These are phyloP conservation scores for Urocitellus parryii DNA, from an alignment of 2,113 vertebrate species.

Conservation along the genomic window DNA sequence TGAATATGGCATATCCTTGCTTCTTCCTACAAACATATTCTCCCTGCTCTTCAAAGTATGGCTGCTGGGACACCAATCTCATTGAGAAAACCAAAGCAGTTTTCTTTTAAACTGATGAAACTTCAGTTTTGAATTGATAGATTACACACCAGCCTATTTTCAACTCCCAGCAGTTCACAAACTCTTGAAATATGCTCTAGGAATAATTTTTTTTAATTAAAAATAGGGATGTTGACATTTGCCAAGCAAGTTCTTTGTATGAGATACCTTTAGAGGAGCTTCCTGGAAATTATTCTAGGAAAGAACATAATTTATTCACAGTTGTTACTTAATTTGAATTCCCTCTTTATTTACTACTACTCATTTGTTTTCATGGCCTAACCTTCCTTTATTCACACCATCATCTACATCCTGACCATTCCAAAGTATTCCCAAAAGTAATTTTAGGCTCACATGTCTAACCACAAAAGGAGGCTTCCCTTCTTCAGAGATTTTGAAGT, in stretches of 20 bases:
- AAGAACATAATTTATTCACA: background rate
- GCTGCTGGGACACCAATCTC: background rate
- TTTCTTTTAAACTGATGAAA: constrained; percentile 25
- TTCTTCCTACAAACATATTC: background rate
- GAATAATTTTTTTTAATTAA: constrained; percentile 52
- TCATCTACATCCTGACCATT: background rate
- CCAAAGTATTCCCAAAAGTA: constrained; percentile 42
- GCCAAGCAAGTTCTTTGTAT: background rate
- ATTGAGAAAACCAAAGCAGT: background rate
- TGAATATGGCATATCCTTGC: background rate
- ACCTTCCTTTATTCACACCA: background rate
- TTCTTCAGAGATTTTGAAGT: constrained; percentile 54
- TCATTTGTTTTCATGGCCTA: background rate
- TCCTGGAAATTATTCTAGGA: background rate
- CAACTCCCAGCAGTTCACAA: background rate
- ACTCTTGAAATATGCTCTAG: background rate
- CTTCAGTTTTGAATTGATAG: background rate
- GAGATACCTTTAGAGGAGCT: background rate
- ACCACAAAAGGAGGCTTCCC: constrained; percentile 80
- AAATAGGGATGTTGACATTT: constrained; percentile 10
- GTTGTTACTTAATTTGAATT: constrained; percentile 19
- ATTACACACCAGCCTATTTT: background rate
- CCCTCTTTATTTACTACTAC: background rate
- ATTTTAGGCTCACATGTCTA: constrained; percentile 80
- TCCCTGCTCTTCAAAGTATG: background rate